Base-by-base conservation (phyloP, 1,140 invertebrate genomes). In the Brachionus koreanus region DNA sequence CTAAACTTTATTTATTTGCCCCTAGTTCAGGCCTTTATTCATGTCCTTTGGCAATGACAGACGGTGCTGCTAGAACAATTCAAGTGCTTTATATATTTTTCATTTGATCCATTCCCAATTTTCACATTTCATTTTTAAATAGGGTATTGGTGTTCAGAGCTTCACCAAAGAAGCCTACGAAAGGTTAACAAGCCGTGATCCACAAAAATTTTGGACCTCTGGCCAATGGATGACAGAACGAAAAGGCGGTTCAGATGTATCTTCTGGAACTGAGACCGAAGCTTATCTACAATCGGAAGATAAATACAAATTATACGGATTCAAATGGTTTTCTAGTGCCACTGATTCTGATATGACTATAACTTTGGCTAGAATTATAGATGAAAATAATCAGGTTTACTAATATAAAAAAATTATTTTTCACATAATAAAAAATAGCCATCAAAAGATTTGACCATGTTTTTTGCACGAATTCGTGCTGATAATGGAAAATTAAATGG, bases 171-270 rank as follows among this genome's bases (percentile, higher is more conserved):
- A 84, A 35, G 87, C 89, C 3, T 91, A 84, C 83, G 65, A 85
- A 2, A 84, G 86, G 12, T 84, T 92, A 5, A 90, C 86, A 5
- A 87, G 87, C 43, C 84, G 90, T 72, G 86, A 91, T 84, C 90
- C 90, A 0, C 75, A 85, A 4, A 83, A 86, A 19, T 91, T 91
- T 84, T 92, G 91, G 91, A 92, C 91, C 12, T 91, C 90, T 83
- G 91, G 91, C 7, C 91, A 92, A 84, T 92, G 91, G 91, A 92
- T 92, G 91, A 92, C 91, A 13, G 91, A 92, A 83, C 88, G 88
- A 84, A 85, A 85, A 84, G 91, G 91, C 77, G 91, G 91, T n/a
- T 91, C 90, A 37, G 91, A 92, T 88, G 91, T 92, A 23, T 90
- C 88, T 19, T 85, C 85, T 83, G 91, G 90, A 19, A 91, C 90